Evolutionary conservation across 2,113 vertebrate species (phyloP).

Genomic region (Aythya baeri): DNA sequence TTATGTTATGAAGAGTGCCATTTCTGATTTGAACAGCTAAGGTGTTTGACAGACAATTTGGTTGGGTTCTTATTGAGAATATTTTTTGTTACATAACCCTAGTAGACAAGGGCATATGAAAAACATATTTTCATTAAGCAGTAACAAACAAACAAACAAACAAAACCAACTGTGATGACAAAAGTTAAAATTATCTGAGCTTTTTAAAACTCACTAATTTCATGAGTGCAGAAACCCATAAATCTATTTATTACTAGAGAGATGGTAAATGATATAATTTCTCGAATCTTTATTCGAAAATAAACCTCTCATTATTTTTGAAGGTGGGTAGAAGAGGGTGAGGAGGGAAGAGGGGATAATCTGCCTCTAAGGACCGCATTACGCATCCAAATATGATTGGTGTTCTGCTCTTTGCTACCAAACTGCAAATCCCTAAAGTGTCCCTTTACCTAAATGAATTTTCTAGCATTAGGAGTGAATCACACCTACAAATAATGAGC

Average conservation of each 20-base stretch:
- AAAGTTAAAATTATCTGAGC: background rate
- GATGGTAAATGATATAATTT: background rate
- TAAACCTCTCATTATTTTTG: background rate
- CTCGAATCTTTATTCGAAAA: background rate
- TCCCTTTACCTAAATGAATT: background rate
- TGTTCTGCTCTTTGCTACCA: background rate
- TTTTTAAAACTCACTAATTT: background rate
- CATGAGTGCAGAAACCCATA: background rate
- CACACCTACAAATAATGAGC: background rate
- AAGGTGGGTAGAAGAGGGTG: background rate
- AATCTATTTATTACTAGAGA: background rate
- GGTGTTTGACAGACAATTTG: background rate
- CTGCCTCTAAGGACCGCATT: background rate
- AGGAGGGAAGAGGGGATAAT: background rate
- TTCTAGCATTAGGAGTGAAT: background rate
- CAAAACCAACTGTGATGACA: background rate
- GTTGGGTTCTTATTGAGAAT: background rate
- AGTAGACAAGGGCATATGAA: background rate
- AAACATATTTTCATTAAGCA: background rate
- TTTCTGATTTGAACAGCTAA: background rate
- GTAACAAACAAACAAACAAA: background rate
- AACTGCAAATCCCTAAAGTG: background rate
- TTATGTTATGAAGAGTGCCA: background rate
- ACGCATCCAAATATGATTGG: background rate
- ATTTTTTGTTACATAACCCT: background rate